A percentile compares a stretch with the other conserved stretches of the same genome.
Evolutionary conservation across 1,140 invertebrate species (phyloP).

Genomic region (Littorina saxatilis): DNA sequence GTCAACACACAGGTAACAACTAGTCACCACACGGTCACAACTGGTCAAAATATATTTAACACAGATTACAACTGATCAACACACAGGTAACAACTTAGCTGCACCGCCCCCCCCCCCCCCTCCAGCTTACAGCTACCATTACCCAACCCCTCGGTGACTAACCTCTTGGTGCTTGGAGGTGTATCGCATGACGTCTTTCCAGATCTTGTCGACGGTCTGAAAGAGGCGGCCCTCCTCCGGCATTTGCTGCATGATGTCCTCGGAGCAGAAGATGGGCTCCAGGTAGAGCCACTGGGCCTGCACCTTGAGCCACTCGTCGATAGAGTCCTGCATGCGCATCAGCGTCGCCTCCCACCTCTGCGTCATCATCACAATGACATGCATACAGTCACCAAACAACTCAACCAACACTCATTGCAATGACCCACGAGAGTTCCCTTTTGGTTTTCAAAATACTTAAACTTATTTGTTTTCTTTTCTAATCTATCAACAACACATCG

Average conservation of each 20-base stretch:
- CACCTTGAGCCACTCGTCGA: conserved; percentile 76
- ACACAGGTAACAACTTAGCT: too few species aligned
- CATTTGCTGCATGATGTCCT: conserved; percentile 78
- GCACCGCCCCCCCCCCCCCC: background rate
- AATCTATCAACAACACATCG: too few species aligned
- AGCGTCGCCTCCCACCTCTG: conserved; percentile 75
- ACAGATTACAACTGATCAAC: too few species aligned
- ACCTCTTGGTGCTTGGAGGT: conserved; percentile 73
- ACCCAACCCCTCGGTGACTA: background rate
- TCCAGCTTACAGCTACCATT: background rate
- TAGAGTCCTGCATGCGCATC: conserved; percentile 76
- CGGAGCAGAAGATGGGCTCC: conserved; percentile 76
- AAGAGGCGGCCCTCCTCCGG: conserved; percentile 76
- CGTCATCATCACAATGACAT: background rate
- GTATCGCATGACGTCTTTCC: conserved; percentile 76
- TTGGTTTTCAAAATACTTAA: too few species aligned
- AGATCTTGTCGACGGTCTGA: conserved; percentile 75
- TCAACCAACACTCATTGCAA: too few species aligned
- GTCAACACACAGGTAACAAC: too few species aligned
- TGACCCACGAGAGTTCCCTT: too few species aligned
- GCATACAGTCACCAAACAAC: too few species aligned
- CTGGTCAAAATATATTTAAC: too few species aligned
- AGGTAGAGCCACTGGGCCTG: conserved; percentile 79
- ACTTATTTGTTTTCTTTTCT: too few species aligned
- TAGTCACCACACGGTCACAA: too few species aligned